Conservation (phyloP, 2,113 vertebrate species). For the Dolichallabes microphthalmus region DNA sequence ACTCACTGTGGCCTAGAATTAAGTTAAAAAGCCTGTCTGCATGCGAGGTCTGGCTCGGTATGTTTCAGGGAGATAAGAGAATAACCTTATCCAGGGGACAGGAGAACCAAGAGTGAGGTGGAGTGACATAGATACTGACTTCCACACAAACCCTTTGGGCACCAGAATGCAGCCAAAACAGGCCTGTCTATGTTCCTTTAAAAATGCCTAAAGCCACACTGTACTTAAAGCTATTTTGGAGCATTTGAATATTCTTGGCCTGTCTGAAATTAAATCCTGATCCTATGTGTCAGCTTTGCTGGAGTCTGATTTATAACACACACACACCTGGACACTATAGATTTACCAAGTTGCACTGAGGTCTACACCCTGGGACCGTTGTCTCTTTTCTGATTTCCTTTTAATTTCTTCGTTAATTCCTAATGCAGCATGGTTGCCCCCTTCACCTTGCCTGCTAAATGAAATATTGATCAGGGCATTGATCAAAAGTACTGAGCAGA, state of each 20-base stretch:
- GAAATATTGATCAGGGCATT: slow-evolving; percentile 56
- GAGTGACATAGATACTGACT: slow-evolving; percentile 33
- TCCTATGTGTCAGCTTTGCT: neutral
- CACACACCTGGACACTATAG: neutral
- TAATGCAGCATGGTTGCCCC: neutral
- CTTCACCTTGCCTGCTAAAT: slow-evolving; percentile 51
- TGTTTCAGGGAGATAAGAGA: slow-evolving; percentile 72
- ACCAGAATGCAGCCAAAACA: slow-evolving; percentile 14
- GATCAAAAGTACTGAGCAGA: slow-evolving; percentile 54
- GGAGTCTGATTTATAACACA: slow-evolving; percentile 10
- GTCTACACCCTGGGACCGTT: neutral
- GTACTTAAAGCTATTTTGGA: neutral
- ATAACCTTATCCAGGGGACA: slow-evolving; percentile 61
- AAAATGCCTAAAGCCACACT: slow-evolving; percentile 23
- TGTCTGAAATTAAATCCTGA: slow-evolving; percentile 42
- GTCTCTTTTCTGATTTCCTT: slow-evolving; percentile 15
- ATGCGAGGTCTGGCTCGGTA: slow-evolving; percentile 66
- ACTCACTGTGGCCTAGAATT: slow-evolving; percentile 68
- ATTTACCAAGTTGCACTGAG: neutral
- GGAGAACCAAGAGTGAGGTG: slow-evolving; percentile 41
- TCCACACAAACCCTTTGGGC: slow-evolving; percentile 24
- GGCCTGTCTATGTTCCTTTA: neutral
- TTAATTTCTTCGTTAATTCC: slow-evolving; percentile 46
- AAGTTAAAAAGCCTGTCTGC: slow-evolving; percentile 72
- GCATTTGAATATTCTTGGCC: slow-evolving; percentile 32